Base-by-base conservation (phyloP, 2,113 vertebrate genomes). In the Heteronetta atricapilla region DNA sequence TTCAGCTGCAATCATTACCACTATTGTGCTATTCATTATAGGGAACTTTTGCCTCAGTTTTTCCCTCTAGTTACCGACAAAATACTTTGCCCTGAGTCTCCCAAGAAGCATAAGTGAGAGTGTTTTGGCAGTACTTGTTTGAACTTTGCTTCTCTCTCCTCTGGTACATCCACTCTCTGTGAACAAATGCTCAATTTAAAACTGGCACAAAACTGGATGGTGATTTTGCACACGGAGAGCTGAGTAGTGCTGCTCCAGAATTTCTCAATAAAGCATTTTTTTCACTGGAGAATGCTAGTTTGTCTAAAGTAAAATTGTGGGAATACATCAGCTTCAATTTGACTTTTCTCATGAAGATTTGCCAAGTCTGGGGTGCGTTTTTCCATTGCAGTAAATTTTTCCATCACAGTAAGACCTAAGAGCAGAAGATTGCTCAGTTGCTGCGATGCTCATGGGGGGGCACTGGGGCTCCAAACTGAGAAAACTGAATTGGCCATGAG, bases 131-230 rank as follows among this genome's bases (percentile, higher is more conserved):
- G 53, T 78, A 34, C 26, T 79, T 88, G 3, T 48, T 20, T 84
- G 73, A 94, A 48, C 74, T 91, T 91, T 75, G 48, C 76, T 72
- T 93, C 52, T 31, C 21, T 86, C 21, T 84, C 31, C 70, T 69
- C 62, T 89, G 66, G 58, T 75, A 69, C 55, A 66, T 84, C 68
- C 14, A 3, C 38, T 46, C 0, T 2, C 29, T 0, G 0, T 79
- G 74, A 89, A 26, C 25, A 91, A 90, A 83, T 78, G 36, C 15
- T 72, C 14, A 8, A 83, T 86, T 88, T 91, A 83, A 93, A 93
- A 86, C 38, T 81, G 64, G 9, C 29, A 28, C 31, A 10, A 26
- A 68, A 13, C 2, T 78, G 53, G 18, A 56, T 70, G 42, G 50
- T 81, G 77, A 53, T 89, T 93, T 93, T 92, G 64, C 58, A 79